These are phyloP conservation scores for Gobionotothen gibberifrons DNA, from an alignment of 2,797 vertebrate species.

Conservation along the genomic window DNA sequence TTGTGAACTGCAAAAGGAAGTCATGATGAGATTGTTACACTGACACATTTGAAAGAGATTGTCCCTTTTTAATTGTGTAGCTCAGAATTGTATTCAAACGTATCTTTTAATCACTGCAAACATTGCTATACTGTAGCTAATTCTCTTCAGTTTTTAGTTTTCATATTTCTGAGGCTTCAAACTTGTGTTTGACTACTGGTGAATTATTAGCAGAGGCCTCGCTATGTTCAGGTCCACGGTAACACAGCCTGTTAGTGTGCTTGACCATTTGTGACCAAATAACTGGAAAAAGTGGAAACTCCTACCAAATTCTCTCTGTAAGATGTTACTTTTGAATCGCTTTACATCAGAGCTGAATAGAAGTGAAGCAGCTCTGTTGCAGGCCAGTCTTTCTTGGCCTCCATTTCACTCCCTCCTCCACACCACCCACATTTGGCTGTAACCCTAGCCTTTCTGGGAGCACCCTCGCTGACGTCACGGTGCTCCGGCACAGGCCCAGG, in stretches of 20 bases:
- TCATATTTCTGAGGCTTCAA: conserved; percentile 9
- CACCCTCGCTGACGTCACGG: conserved; percentile 50
- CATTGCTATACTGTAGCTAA: neutral
- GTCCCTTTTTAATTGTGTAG: neutral
- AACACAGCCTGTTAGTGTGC: neutral
- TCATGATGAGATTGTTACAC: neutral
- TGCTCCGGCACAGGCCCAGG: conserved; percentile 50
- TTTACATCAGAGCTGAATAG: conserved; percentile 9
- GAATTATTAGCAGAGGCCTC: conserved; percentile 76
- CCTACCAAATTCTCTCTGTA: neutral
- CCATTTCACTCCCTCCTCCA: conserved; percentile 49
- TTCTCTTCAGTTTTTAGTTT: neutral
- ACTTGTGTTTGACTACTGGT: conserved; percentile 70
- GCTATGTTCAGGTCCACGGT: conserved; percentile 31
- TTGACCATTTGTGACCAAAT: neutral
- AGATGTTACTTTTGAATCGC: neutral
- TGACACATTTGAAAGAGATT: neutral
- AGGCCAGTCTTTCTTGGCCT: conserved; percentile 9
- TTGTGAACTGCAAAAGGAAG: neutral
- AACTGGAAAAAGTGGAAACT: conserved; percentile 1
- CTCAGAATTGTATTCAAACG: neutral
- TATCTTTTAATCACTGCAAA: neutral
- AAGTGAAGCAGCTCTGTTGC: conserved; percentile 19
- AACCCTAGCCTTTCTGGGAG: conserved; percentile 67
- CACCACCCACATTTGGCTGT: conserved; percentile 72